These are phyloP conservation scores for Lepus europaeus DNA, from an alignment of 2,113 vertebrate genomes.

Conservation along the genomic window DNA sequence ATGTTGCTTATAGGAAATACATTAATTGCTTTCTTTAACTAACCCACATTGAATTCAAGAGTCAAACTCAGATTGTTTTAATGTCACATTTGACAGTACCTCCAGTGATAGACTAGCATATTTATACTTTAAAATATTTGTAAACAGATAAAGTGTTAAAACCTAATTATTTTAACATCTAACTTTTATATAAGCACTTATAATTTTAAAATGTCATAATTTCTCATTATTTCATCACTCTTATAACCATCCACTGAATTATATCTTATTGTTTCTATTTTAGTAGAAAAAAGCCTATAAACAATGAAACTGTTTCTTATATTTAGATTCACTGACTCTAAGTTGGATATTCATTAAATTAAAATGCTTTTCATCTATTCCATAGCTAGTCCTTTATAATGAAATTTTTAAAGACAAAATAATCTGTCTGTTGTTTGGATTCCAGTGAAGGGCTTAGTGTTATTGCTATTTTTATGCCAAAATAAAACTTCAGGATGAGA, in stretches of 20 bases:
- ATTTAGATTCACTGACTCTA: neutral
- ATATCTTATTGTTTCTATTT: neutral
- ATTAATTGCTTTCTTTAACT: neutral
- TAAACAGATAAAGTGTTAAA: constrained; percentile 17
- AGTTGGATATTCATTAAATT: constrained; percentile 47
- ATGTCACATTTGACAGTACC: neutral
- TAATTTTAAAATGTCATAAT: neutral
- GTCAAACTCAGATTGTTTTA: neutral
- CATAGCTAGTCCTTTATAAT: constrained; percentile 59
- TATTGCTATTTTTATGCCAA: constrained; percentile 71
- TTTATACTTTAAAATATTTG: neutral
- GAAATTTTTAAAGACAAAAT: constrained; percentile 75
- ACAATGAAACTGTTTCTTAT: neutral
- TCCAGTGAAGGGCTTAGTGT: constrained; percentile 68
- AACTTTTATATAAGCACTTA: neutral
- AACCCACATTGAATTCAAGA: neutral
- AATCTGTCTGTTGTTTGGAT: constrained; percentile 67
- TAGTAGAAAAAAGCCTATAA: neutral
- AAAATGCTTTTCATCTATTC: constrained; percentile 58
- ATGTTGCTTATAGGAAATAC: neutral
- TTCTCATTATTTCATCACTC: neutral
- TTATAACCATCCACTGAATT: neutral
- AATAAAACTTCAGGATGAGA: constrained; percentile 79
- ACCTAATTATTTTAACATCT: neutral
- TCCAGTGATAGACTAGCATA: neutral